A percentile compares a stretch with the other conserved stretches of the same genome.
Conservation (phyloP, 2,113 vertebrate species). For the Cebus imitator region DNA sequence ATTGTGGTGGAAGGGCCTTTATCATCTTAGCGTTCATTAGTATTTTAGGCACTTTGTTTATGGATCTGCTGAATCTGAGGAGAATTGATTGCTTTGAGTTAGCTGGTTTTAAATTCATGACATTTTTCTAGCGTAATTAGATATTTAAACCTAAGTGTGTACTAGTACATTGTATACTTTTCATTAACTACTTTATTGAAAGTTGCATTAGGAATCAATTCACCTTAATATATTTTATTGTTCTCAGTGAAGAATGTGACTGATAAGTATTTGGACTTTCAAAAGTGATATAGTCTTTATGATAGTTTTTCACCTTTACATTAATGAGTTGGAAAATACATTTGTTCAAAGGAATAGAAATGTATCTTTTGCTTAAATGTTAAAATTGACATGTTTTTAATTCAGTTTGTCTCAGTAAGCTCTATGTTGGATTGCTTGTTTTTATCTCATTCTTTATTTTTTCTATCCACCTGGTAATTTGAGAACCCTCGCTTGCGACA, state of each 20-base stretch:
- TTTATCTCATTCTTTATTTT: background rate
- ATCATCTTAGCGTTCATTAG: background rate
- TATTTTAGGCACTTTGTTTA: background rate
- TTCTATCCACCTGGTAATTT: conserved; percentile 42
- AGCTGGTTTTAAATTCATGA: background rate
- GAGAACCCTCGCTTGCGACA: conserved; percentile 93
- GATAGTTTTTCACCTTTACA: background rate
- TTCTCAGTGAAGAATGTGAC: background rate
- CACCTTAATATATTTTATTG: background rate
- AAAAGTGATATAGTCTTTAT: background rate
- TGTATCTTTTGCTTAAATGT: background rate
- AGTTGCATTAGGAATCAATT: background rate
- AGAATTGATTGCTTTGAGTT: background rate
- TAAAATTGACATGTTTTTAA: background rate
- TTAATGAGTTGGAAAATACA: background rate
- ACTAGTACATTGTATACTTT: background rate
- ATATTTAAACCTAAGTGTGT: background rate
- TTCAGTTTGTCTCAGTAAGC: background rate
- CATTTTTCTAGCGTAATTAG: background rate
- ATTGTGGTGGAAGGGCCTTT: background rate
- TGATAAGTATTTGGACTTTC: background rate
- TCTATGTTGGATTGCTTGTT: background rate
- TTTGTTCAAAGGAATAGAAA: conserved; percentile 10
- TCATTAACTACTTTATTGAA: background rate
- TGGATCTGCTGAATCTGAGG: background rate